Base-by-base conservation (phyloP, 2,797 vertebrate species). In the Schizothorax lantsangensis region DNA sequence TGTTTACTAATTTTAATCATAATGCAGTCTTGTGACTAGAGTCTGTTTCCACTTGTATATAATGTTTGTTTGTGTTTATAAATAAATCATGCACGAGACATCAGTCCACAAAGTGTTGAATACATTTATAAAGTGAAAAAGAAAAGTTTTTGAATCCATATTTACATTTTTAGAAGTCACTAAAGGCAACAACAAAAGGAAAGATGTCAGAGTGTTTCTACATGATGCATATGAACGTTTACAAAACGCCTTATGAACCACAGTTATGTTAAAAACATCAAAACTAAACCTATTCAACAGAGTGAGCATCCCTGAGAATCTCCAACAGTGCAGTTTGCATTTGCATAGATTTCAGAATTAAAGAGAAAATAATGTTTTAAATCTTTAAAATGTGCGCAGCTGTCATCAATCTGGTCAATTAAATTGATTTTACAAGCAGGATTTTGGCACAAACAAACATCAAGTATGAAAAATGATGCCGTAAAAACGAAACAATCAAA, bases 231-330 rank as follows among this genome's bases (percentile, higher is more conserved):
- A 79, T n/a, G 21, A 59, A 62, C 7, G 4, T 59, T 59, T 73
- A 45, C 49, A 33, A 40, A 19, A 43, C 6, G 15, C 3, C 52
- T 23, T 38, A 15, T 15, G 14, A 66, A 6, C 6, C 33, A 38
- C 15, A 45, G 4, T 33, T 66, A 19, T 57, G 36, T 43, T 73
- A 45, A 83, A 83, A 72, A 2, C 33, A 57, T 9, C 5, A 30
- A 6, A 38, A 36, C 15, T 36, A 9, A 45, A 26, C n/a, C 11
- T 5, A 6, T 3, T 9, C 1, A 26, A 57, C 21, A 23, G 1
- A 14, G 40, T 4, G n/a, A 21, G 17, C 26, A 38, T 81, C 68
- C 68, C 66, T 82, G 81, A 82, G 81, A 81, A 23, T 7, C 59
- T 30, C n/a, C 17, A 4, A 19, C 30, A 33, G 43, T 17, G 64